Percentiles rank a stretch among this genome's conserved stretches.
Evolutionary conservation across 2,888 invertebrate species (phyloP).

Genomic region (Pandemis cinnamomeana): DNA sequence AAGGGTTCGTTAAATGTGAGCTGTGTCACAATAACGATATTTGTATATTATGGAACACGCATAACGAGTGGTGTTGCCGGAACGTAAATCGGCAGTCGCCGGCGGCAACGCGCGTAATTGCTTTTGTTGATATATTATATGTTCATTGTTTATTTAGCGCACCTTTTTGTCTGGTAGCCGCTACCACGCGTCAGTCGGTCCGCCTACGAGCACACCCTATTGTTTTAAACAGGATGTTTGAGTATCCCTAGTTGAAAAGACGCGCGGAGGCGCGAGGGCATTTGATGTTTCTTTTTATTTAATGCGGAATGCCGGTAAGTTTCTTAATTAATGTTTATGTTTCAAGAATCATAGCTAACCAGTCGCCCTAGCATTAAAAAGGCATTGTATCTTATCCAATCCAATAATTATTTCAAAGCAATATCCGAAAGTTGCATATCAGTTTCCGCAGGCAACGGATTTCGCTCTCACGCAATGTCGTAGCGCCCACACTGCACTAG

Average conservation of each 20-base stretch:
- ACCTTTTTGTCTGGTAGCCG: constrained; percentile 72
- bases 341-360: constrained; percentile 26
- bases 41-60: constrained; percentile 54
- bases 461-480: constrained; percentile 58
- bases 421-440: constrained; percentile 60
- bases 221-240: constrained; percentile 46
- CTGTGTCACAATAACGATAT: constrained; percentile 61
- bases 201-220: constrained; percentile 40
- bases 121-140: constrained; percentile 75
- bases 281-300: constrained; percentile 27
- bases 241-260: constrained; percentile 26
- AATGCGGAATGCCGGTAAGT: constrained; percentile 4
- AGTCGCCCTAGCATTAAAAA: constrained; percentile 9
- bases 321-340: constrained; percentile 45
- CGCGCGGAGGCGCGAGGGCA: constrained; percentile 23
- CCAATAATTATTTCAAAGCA: constrained; percentile 56
- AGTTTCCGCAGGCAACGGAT: constrained; percentile 42
- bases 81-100: constrained; percentile 66
- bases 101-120: constrained; percentile 69
- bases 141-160: constrained; percentile 76
- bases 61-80: constrained; percentile 62
- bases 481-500: constrained; percentile 67
- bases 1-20: constrained; percentile 57
- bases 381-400: constrained; percentile 25
- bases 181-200: constrained; percentile 42